A percentile compares a stretch with the other conserved stretches of the same genome.
These are phyloP conservation scores for Plagodis pulveraria DNA, from an alignment of 2,888 invertebrate species.

Conservation along the genomic window DNA sequence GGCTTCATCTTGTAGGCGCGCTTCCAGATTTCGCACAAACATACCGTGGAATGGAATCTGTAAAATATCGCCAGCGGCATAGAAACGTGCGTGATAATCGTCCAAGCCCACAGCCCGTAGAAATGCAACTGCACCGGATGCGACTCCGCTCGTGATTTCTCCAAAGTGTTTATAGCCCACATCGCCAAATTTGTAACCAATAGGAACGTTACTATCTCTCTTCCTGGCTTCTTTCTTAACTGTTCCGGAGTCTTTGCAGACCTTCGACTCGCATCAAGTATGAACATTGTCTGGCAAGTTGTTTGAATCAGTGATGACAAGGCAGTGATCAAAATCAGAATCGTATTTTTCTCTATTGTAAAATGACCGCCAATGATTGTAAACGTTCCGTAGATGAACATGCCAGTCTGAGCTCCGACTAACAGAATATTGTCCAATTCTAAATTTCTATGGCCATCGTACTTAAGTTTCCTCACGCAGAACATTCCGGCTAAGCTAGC, in stretches of 20 bases:
- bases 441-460: conserved; percentile 92
- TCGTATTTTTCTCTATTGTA: conserved; percentile 91
- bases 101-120: conserved; percentile 97
- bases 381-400: conserved; percentile 97
- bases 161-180: conserved; percentile 97
- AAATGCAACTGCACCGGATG: conserved; percentile 96
- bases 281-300: conserved; percentile 95
- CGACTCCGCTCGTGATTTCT: conserved; percentile 95
- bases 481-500: conserved; percentile 95
- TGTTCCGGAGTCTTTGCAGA: conserved; percentile 93
- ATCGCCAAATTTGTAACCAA: conserved; percentile 95
- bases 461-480: conserved; percentile 93
- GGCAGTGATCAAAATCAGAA: conserved; percentile 93
- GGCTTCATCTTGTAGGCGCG: conserved; percentile 96
- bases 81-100: conserved; percentile 96
- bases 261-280: conserved; percentile 94
- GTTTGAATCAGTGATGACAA: conserved; percentile 95
- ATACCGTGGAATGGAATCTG: conserved; percentile 97
- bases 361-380: conserved; percentile 97
- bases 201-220: conserved; percentile 97
- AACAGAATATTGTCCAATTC: conserved; percentile 95
- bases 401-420: conserved; percentile 96
- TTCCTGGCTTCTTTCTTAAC: conserved; percentile 93
- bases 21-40: conserved; percentile 98
- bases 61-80: conserved; percentile 97